Percentiles rank a stretch among this genome's conserved stretches.
These are phyloP conservation scores for Ceriagrion tenellum DNA, from an alignment of 2,888 invertebrate species.

Conservation along the genomic window DNA sequence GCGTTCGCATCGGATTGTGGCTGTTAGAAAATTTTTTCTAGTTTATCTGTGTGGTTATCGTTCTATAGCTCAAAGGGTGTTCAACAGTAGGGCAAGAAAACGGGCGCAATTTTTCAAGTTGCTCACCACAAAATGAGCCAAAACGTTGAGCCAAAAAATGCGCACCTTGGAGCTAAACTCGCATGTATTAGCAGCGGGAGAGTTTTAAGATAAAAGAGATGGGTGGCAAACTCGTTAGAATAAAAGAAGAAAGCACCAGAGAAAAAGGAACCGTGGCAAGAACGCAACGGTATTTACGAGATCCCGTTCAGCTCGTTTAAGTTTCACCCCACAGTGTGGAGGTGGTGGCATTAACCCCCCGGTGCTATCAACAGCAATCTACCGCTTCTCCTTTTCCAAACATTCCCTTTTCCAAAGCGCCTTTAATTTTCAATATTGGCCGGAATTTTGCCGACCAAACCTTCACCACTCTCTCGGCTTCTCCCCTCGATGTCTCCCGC, in stretches of 20 bases:
- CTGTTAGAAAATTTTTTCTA: too few species aligned
- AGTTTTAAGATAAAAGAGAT: neutral
- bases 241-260: neutral
- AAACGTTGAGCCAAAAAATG: too few species aligned
- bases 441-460: neutral
- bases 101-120: too few species aligned
- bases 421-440: constrained; percentile 5
- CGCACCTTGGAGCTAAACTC: too few species aligned
- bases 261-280: neutral
- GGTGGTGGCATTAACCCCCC: neutral
- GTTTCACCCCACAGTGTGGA: neutral
- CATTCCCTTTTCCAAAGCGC: constrained; percentile 1
- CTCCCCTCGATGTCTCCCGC: too few species aligned
- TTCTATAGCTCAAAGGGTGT: too few species aligned
- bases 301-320: neutral
- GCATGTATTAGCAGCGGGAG: too few species aligned
- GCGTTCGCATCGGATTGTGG: too few species aligned
- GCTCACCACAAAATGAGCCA: too few species aligned
- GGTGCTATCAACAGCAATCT: neutral
- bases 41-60: too few species aligned
- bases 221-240: neutral
- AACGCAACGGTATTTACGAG: neutral
- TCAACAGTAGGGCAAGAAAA: too few species aligned
- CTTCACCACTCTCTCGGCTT: neutral
- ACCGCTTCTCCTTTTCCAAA: neutral